These are phyloP conservation scores for Stegodyphus mimosarum DNA, from an alignment of 1,140 invertebrate species.

Conservation along the genomic window DNA sequence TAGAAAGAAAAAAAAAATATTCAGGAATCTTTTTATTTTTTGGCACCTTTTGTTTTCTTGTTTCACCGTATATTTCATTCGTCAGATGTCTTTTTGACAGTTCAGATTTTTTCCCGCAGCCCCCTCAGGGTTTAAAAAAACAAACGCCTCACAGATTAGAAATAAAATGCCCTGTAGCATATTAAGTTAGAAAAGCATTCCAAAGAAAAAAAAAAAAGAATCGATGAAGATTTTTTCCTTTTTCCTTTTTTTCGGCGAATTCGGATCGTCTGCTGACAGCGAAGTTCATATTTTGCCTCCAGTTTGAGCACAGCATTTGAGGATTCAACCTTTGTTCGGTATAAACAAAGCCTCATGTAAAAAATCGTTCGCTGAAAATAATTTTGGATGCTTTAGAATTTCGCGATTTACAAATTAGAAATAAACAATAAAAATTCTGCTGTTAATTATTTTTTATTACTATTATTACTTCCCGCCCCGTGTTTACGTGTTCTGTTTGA, in stretches of 20 bases:
- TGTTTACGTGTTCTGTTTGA: too few species aligned
- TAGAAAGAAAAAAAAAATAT: conserved; percentile 6
- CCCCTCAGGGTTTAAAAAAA: background rate
- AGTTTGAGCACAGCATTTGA: background rate
- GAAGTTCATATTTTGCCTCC: background rate
- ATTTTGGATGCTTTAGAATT: too few species aligned
- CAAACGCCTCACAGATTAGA: conserved; percentile 23
- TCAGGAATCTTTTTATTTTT: conserved; percentile 14
- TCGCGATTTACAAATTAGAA: too few species aligned
- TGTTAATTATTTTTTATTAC: too few species aligned
- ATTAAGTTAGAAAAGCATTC: conserved; percentile 18
- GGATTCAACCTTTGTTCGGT: too few species aligned
- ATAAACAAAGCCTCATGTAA: too few species aligned
- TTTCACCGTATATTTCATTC: conserved; percentile 33
- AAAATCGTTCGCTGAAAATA: too few species aligned
- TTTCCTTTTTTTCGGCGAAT: background rate
- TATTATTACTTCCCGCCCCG: too few species aligned
- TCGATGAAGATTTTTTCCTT: background rate
- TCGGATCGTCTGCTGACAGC: conserved; percentile 19
- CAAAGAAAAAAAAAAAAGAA: background rate
- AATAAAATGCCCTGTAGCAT: conserved; percentile 45
- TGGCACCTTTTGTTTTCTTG: conserved; percentile 25
- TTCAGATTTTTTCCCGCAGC: background rate
- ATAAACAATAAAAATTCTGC: too few species aligned
- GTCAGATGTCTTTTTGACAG: conserved; percentile 31